Evolutionary conservation across 2,888 invertebrate genomes (phyloP).

Genomic region (Troides oblongomaculatus): DNA sequence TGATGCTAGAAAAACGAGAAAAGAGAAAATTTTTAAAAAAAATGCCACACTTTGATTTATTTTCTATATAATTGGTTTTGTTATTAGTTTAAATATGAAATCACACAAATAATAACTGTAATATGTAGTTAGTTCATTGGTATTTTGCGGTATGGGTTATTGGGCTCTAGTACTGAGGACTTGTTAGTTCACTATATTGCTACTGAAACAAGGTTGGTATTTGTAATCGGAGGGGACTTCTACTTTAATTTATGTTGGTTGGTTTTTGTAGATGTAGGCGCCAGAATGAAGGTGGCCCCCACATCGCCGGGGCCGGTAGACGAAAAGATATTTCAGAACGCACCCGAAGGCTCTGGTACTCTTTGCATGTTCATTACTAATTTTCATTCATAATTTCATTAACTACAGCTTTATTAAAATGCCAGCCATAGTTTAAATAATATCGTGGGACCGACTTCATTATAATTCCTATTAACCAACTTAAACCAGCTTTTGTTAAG

Average conservation of each 20-base stretch:
- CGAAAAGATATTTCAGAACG: conserved; percentile 82
- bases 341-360: conserved; percentile 86
- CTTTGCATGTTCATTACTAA: conserved; percentile 40
- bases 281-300: conserved; percentile 74
- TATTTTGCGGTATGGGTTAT: not conserved
- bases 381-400: conserved; percentile 31
- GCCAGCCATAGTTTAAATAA: not conserved
- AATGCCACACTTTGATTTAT: too few species aligned
- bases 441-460: not conserved
- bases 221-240: conserved; percentile 38
- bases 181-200: not conserved
- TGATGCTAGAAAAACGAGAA: too few species aligned
- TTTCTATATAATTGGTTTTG: too few species aligned
- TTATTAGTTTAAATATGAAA: too few species aligned
- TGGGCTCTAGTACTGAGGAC: not conserved
- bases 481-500: not conserved
- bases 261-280: conserved; percentile 81
- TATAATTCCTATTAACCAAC: not conserved
- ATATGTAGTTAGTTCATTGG: too few species aligned
- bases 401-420: not conserved
- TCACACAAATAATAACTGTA: too few species aligned
- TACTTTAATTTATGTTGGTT: conserved; percentile 68
- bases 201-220: conserved; percentile 1
- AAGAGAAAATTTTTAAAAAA: too few species aligned
- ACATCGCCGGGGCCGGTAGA: conserved; percentile 83